Base-by-base conservation (phyloP, 2,888 invertebrate genomes). In the Tridacna gigas region DNA sequence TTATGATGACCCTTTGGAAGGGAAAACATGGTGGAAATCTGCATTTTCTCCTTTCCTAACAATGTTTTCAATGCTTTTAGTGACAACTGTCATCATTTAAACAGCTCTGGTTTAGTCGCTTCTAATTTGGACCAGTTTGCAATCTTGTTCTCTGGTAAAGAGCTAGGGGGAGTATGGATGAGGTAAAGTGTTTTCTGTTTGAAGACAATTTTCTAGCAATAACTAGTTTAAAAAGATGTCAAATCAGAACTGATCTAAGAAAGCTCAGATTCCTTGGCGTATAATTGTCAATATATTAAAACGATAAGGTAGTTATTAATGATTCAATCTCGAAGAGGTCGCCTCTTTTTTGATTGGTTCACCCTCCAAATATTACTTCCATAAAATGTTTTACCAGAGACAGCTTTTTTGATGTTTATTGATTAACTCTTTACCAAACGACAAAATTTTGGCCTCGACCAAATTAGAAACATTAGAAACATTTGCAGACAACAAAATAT, bases 331-430 rank as follows among this genome's bases (percentile, higher is more conserved):
- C 26, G 22, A 56, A 26, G 48, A 48, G 74, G 74, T 74, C 74
- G 51, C 13, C 74, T 74, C 74, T 25, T 74, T 56, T 56, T 56
- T 22, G 74, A 74, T 74, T 74, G 74, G 74, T 56, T 51, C 74
- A 74, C 56, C 56, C 37, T 37, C 37, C 28, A 25, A 20, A 74
- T 56, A 56, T 56, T 56, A 51, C 67, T 7, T 12, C 74, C 26
- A 74, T 74, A 74, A 74, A 74, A 74, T 56, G 74, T 74, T 74
- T 56, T 74, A 37, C 67, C n/a, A n/a, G n/a, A n/a, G n/a, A n/a
- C n/a, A n/a, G n/a, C n/a, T n/a, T 67, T 26, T 67, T 28, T 67
- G 67, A 28, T 67, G 28, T 67, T 67, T 67, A 37, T 28, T 67
- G 7, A 4, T 37, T 37, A 37, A 37, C 37, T 7, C 37, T 37